A percentile compares a stretch with the other conserved stretches of the same genome.
These are phyloP conservation scores for Cheumatopsyche charites DNA, from an alignment of 1,140 invertebrate species.

Conservation along the genomic window DNA sequence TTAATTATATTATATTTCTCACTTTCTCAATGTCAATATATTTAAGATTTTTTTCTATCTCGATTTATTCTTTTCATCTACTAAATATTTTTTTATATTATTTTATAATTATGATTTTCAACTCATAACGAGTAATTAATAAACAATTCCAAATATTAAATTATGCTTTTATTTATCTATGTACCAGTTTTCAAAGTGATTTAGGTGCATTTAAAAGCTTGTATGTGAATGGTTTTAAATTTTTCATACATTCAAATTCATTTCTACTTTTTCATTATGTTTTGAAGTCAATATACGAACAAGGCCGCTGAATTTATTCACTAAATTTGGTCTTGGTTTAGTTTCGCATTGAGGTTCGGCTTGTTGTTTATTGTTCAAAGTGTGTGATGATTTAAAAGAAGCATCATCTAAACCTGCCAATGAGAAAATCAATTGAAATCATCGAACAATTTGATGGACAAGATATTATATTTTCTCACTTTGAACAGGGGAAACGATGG, in stretches of 20 bases:
- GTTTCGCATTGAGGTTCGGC: constrained; percentile 9
- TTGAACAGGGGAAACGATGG: constrained; percentile 38
- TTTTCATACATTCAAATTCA: too few species aligned
- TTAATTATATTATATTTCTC: not conserved
- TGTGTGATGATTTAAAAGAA: constrained; percentile 39
- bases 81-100: not conserved
- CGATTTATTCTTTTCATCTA: not conserved
- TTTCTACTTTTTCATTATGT: too few species aligned
- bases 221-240: too few species aligned
- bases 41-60: not conserved
- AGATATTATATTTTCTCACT: constrained; percentile 38
- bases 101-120: too few species aligned
- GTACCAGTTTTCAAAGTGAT: not conserved
- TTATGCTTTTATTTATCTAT: not conserved
- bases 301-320: too few species aligned
- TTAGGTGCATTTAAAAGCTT: too few species aligned
- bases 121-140: too few species aligned
- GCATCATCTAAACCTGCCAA: constrained; percentile 39
- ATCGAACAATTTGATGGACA: not conserved
- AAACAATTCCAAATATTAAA: not conserved
- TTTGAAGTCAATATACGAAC: too few species aligned
- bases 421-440: constrained; percentile 1
- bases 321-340: too few species aligned
- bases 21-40: not conserved
- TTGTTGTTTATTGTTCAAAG: constrained; percentile 22